Base-by-base conservation (phyloP, 2,113 vertebrate species). In the Limanda limanda region DNA sequence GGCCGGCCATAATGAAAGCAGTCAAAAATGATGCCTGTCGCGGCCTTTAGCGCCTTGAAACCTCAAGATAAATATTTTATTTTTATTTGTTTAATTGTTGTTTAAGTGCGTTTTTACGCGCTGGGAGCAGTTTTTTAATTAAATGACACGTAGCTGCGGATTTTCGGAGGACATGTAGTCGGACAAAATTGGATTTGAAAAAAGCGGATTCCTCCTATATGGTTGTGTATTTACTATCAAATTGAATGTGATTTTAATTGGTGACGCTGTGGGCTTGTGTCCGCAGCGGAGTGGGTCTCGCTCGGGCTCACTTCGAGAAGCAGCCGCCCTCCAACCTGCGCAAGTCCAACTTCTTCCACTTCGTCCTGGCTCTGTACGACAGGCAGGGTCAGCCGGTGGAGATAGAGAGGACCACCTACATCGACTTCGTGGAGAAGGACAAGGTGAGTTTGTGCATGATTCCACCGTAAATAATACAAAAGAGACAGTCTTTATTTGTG, bases 281-380 rank as follows among this genome's bases (percentile, higher is more conserved):
- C 96, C 93, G 92, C 96, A 99, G 98, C 92, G 98, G 98, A 92
- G 96, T 99, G 94, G 98, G 97, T 89, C 95, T 99, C 77, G 98
- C 98, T 92, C 96, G 98, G 92, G 98, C 98, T 82, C 98, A 99
- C 95, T 99, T 99, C 92, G 98, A 99, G 96, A 99, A 99, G 88
- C 98, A 99, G 92, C 98, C 98, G 82, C 98, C 98, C 72, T 98
- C 98, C 93, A 99, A 99, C 91, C 96, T 99, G 59, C 93, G 98
- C 83, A 99, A 99, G 92, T 99, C 98, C 95, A 99, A 99, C 97
- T 99, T 99, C 95, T 99, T 99, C 95, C 98, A 98, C 96, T 99
- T 99, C 93, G 97, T 99, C 78, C 91, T 99, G 96, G 98, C 98
- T 76, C 91, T 99, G 15, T 99, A 99, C 89, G 98, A 99, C 95